Evolutionary conservation across 2,888 invertebrate genomes (phyloP).

Genomic region (Caenorhabditis becei): DNA sequence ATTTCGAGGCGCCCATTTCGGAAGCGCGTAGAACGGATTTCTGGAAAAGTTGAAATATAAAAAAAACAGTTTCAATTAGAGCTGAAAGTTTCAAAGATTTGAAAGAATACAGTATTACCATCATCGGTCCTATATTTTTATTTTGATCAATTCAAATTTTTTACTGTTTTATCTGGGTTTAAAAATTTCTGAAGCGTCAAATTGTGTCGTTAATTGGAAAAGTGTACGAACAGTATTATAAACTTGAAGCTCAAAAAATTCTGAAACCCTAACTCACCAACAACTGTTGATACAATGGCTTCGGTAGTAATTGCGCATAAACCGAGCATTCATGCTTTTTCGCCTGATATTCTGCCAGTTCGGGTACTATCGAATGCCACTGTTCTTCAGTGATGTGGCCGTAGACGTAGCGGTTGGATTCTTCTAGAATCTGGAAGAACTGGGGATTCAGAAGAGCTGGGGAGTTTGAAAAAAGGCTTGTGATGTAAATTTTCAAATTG

Average conservation of each 20-base stretch:
- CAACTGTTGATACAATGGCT: constrained; percentile 64
- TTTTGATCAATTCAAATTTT: no score
- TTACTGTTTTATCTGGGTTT: no score
- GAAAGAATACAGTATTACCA: no score
- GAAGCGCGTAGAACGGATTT: constrained; percentile 68
- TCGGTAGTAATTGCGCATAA: constrained; percentile 72
- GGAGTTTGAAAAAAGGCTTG: neutral
- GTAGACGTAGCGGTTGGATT: constrained; percentile 59
- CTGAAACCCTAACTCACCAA: constrained; percentile 68
- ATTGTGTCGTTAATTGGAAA: no score
- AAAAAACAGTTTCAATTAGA: neutral
- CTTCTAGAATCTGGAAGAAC: constrained; percentile 56
- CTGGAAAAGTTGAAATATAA: constrained; percentile 34
- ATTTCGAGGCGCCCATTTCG: constrained; percentile 69
- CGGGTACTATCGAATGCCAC: constrained; percentile 64
- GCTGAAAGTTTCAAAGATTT: neutral
- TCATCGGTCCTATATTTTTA: no score
- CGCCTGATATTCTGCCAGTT: constrained; percentile 66
- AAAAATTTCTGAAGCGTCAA: no score
- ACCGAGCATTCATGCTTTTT: constrained; percentile 71
- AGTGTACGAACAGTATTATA: no score
- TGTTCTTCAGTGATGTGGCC: constrained; percentile 62
- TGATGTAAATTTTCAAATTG: no score
- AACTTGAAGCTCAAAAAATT: no score
- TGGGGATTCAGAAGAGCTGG: neutral